phyloP scores from a whole-genome alignment of 2,797 vertebrate species.

The Neomorphus geoffroyi region DNA sequence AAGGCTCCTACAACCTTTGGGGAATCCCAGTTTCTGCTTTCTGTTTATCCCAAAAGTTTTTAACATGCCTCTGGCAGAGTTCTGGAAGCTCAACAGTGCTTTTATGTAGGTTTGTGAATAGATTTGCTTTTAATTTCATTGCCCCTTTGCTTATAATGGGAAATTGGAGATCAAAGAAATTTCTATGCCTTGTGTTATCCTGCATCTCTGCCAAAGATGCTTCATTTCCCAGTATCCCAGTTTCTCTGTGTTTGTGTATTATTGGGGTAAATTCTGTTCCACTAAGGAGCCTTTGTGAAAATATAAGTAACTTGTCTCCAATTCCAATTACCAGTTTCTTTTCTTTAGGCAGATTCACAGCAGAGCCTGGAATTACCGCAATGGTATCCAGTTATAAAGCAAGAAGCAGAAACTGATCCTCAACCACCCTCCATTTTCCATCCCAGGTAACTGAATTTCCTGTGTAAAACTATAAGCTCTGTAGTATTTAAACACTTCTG shows the following conservation, averaged over 20 bases:
- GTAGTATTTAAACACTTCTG: not conserved
- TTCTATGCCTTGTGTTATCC: not conserved
- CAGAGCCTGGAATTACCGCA: conserved; percentile 83
- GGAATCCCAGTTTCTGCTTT: not conserved
- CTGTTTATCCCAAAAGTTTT: not conserved
- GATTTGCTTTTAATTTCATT: not conserved
- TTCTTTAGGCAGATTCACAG: conserved; percentile 75
- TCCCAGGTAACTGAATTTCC: conserved; percentile 84
- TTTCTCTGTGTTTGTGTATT: not conserved
- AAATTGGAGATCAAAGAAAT: not conserved
- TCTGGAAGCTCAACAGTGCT: not conserved
- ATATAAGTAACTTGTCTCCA: not conserved
- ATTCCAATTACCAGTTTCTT: not conserved
- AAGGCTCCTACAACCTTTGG: not conserved
- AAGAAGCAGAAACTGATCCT: conserved; percentile 88
- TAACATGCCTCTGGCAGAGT: not conserved
- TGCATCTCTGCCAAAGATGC: not conserved
- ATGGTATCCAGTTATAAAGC: conserved; percentile 93
- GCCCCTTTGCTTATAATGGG: not conserved
- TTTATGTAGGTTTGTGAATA: not conserved
- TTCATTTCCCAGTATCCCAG: not conserved
- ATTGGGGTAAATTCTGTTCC: not conserved
- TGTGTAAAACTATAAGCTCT: not conserved
- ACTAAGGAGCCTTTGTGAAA: not conserved
- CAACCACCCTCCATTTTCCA: conserved; percentile 84